A percentile compares a stretch with the other conserved stretches of the same genome.
Conservation (phyloP, 2,113 vertebrate genomes). For the Fukomys damarensis region DNA sequence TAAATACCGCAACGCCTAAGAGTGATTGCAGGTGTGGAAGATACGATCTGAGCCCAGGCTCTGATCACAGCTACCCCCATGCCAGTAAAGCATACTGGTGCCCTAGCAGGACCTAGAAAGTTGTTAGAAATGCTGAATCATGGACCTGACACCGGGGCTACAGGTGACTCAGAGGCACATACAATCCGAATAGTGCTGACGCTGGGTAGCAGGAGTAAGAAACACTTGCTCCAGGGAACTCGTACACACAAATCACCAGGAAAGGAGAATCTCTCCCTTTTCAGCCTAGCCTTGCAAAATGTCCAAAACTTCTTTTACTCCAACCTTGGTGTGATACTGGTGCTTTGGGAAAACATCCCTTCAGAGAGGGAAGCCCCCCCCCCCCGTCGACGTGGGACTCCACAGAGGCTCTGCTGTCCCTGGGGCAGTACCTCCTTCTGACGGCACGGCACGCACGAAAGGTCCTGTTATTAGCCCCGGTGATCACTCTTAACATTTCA, state of each 20-base stretch:
- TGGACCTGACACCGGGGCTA: not conserved
- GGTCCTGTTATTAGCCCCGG: not conserved
- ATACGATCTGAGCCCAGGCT: not conserved
- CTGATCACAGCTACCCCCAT: not conserved
- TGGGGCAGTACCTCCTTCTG: too few relatives aligned
- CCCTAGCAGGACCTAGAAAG: not conserved
- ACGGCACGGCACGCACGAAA: too few relatives aligned
- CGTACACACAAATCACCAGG: not conserved
- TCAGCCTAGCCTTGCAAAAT: not conserved
- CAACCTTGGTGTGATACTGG: too few relatives aligned
- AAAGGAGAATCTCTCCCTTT: not conserved
- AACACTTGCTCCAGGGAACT: not conserved
- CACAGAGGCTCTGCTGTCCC: not conserved
- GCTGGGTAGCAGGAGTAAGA: not conserved
- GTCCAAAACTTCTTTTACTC: not conserved
- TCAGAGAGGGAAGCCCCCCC: not conserved
- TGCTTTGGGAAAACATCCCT: not conserved
- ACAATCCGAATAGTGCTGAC: too few relatives aligned
- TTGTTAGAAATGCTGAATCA: not conserved
- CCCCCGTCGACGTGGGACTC: not conserved
- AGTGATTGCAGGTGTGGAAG: not conserved
- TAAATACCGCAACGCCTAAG: fast-evolving
- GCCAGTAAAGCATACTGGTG: fast-evolving
- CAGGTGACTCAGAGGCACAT: not conserved
- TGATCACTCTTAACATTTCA: not conserved